Evolutionary conservation across 2,888 invertebrate species (phyloP).

Genomic region (Thelaira solivaga): DNA sequence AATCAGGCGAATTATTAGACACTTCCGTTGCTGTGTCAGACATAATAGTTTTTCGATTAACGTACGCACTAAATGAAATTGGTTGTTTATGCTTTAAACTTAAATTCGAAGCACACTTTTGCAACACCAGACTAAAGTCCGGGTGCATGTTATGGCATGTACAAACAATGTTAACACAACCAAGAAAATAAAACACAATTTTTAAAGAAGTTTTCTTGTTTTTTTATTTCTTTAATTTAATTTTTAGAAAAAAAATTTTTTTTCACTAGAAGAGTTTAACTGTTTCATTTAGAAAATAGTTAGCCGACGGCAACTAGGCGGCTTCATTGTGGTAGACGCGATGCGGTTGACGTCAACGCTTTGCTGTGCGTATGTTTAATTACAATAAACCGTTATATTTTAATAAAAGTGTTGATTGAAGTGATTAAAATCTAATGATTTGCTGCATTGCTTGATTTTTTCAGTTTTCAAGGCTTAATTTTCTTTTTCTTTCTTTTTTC

Average conservation of each 20-base stretch:
- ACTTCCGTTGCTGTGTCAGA: slow-evolving; percentile 26
- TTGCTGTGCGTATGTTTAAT: no score
- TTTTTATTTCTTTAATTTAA: not conserved
- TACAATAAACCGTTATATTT: slow-evolving; percentile 32
- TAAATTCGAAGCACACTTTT: slow-evolving; percentile 66
- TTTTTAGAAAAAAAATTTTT: not conserved
- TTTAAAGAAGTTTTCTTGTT: slow-evolving; percentile 2
- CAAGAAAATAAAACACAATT: slow-evolving; percentile 5
- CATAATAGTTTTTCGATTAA: slow-evolving; percentile 42
- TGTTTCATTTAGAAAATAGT: not conserved
- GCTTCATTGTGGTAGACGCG: slow-evolving; percentile 25
- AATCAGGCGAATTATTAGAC: slow-evolving; percentile 31
- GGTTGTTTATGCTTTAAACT: slow-evolving; percentile 60
- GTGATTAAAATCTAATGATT: slow-evolving; percentile 31
- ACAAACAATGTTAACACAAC: slow-evolving; percentile 12
- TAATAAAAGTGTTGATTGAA: not conserved
- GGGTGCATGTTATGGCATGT: slow-evolving; percentile 72
- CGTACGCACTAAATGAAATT: slow-evolving; percentile 46
- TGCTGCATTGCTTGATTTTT: slow-evolving; percentile 33
- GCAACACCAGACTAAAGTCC: slow-evolving; percentile 73
- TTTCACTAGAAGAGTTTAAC: not conserved
- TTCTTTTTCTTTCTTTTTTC: no score
- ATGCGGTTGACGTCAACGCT: not conserved
- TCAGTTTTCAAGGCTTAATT: slow-evolving; percentile 37
- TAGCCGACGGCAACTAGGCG: slow-evolving; percentile 49